Evolutionary conservation across 2,888 invertebrate genomes (phyloP), one percentile per base, ranked within the genome.

Genomic region (Diadromus collaris): DNA sequence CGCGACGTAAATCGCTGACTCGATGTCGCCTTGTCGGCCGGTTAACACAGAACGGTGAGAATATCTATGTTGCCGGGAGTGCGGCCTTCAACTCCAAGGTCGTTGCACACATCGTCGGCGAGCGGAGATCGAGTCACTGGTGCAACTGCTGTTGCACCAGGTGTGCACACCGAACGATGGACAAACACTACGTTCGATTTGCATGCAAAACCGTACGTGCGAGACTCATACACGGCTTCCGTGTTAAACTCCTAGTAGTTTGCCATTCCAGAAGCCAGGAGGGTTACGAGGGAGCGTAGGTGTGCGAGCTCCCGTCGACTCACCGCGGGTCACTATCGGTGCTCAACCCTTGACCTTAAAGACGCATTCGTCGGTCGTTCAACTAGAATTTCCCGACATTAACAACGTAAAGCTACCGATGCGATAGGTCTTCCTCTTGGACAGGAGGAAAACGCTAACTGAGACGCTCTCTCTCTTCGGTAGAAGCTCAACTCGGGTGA

Each of bases 331-430:
- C 82, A 81, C 78, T 73, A 29, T 56, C 76, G 83, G 83, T 83
- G 83, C 79, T 83, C 83, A 82, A 82, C 83, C 83, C 83, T 81
- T 84, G 83, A 83, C 84, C 83, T 84, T 84, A 80, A n/a, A 54
- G 78, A 80, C 81, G 79, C 81, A 82, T 77, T 81, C 54, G 54
- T 76, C 78, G 84, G 83, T 83, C 83, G 78, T 83, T 63, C 76
- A 84, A 83, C 83, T 83, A 73, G 67, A 77, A 82, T 81, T 80
- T 72, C 80, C 67, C 76, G n/a, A 63, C 63, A 51, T 54, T 68
- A 81, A 74, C 88, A 85, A 60, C 86, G 86, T 7, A 89, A n/a
- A 4, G 10, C 48, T 29, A 29, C n/a, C 19, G 19, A 46, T 46
- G 29, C 56, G 27, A n/a, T 16, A 9, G 10, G 19, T 48, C 48